Conservation (phyloP, 92 coral and sea anemone species). For the Phenganax subtilis region DNA sequence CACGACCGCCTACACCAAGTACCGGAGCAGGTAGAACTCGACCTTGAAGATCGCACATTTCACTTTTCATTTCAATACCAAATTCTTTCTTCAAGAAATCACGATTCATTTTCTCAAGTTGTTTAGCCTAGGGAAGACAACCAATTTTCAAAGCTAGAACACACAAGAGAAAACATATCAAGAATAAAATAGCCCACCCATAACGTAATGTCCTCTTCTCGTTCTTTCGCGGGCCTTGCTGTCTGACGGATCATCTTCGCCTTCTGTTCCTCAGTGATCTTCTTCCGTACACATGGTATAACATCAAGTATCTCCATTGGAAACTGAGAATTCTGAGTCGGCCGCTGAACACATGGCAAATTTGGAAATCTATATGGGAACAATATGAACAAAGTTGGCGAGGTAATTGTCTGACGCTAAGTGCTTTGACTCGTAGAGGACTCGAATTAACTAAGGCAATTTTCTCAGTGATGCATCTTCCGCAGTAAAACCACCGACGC, state of each 20-base stretch:
- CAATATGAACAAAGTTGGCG: not conserved
- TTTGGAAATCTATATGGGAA: slow-evolving; percentile 39
- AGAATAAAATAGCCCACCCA: slow-evolving; percentile 57
- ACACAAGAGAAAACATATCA: not conserved
- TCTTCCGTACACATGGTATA: slow-evolving; percentile 61
- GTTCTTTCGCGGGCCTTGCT: slow-evolving; percentile 64
- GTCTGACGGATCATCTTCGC: slow-evolving; percentile 73
- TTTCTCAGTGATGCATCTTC: not conserved
- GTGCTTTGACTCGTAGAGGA: not conserved
- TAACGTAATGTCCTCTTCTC: slow-evolving; percentile 49
- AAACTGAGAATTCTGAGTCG: slow-evolving; percentile 56
- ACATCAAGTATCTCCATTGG: slow-evolving; percentile 78
- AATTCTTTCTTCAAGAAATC: slow-evolving; percentile 56
- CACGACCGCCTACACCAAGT: slow-evolving; percentile 55
- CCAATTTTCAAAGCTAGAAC: not conserved
- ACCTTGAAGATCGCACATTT: slow-evolving; percentile 70
- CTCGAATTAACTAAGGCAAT: not conserved
- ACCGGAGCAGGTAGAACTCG: slow-evolving; percentile 74
- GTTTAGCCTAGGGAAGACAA: slow-evolving; percentile 48
- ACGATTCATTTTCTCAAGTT: slow-evolving; percentile 46
- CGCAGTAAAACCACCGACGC: not conserved
- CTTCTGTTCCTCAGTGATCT: slow-evolving; percentile 70
- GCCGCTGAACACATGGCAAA: slow-evolving; percentile 47
- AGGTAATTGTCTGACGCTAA: not conserved
- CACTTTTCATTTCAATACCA: slow-evolving; percentile 61